Conservation (phyloP, 1,140 invertebrate genomes). For the Octopus bimaculoides region DNA sequence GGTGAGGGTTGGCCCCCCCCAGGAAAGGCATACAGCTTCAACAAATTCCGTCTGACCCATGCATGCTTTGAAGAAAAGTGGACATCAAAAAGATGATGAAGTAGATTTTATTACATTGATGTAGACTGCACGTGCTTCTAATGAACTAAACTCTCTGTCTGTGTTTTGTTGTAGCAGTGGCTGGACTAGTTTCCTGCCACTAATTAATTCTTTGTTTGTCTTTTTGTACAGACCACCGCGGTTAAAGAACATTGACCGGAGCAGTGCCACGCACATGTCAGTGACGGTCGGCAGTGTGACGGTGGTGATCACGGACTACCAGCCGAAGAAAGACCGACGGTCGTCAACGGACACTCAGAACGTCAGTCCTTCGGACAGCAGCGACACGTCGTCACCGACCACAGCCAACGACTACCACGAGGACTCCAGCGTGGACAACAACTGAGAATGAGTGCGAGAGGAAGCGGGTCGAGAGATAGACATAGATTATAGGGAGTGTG, state of each 20-base stretch:
- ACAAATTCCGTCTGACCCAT: no score
- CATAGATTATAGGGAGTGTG: slow-evolving; percentile 30
- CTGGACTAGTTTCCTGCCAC: no score
- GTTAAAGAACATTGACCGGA: slow-evolving; percentile 86
- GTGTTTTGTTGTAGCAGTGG: no score
- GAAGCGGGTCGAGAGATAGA: neutral
- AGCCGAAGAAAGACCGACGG: slow-evolving; percentile 74
- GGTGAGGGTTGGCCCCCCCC: no score
- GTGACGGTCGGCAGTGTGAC: slow-evolving; percentile 96
- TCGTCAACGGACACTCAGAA: slow-evolving; percentile 37
- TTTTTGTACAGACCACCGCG: slow-evolving; percentile 62
- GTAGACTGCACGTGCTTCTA: no score
- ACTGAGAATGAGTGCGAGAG: neutral
- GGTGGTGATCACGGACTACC: slow-evolving; percentile 94
- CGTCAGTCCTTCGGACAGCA: slow-evolving; percentile 35
- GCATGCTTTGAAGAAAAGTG: no score
- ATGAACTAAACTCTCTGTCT: no score
- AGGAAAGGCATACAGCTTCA: no score
- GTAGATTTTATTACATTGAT: no score
- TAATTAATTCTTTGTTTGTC: slow-evolving; percentile 1
- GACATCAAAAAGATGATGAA: no score
- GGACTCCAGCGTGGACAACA: slow-evolving; percentile 11
- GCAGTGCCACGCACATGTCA: slow-evolving; percentile 83
- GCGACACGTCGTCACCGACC: slow-evolving; percentile 29
- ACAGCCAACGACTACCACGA: slow-evolving; percentile 14